Base-by-base conservation (phyloP, 2,888 invertebrate genomes). In the Pyrrhia umbra region DNA sequence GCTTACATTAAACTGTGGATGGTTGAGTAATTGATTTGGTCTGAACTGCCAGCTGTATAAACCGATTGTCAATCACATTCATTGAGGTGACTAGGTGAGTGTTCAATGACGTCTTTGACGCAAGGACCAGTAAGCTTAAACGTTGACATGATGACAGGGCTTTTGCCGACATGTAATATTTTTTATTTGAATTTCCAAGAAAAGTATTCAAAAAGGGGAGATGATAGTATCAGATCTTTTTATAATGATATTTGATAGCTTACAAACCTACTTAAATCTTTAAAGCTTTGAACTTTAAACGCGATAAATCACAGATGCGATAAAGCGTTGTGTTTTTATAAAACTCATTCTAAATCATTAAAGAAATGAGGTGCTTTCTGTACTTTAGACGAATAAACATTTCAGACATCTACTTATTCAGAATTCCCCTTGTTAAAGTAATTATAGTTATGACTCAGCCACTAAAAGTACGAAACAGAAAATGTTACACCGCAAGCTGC, bases 1-100 rank as follows among this genome's bases (percentile, higher is more conserved):
- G 82, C 84, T 86, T 82, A 81, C 85, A 84, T 83, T 88, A 87
- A 89, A 88, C 87, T 83, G 84, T 75, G 79, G 82, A 83, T 80
- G 81, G 69, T 43, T 67, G 50, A 80, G 73, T 87, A 88, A 90
- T 89, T 89, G 87, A 89, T 89, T 86, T 74, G 76, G 67, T 78
- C 57, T 55, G 9, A 62, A 55, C 55, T 61, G 61, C 63, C 55
- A 62, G 42, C 63, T 46, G 58, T 52, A 64, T 61, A 73, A 63
- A 59, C 66, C 64, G 37, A 45, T 30, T 65, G 78, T 75, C 75
- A 45, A 63, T 72, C 73, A 75, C 49, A 58, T 67, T 61, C 40
- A 30, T 49, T 50, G 56, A 58, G 39, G 39, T 70, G 49, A 20
- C 37, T 15, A 58, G 39, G 39, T 70, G 49, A 20, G 42, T 15